Base-by-base conservation (phyloP, 2,797 vertebrate genomes). In the Callimico goeldii region DNA sequence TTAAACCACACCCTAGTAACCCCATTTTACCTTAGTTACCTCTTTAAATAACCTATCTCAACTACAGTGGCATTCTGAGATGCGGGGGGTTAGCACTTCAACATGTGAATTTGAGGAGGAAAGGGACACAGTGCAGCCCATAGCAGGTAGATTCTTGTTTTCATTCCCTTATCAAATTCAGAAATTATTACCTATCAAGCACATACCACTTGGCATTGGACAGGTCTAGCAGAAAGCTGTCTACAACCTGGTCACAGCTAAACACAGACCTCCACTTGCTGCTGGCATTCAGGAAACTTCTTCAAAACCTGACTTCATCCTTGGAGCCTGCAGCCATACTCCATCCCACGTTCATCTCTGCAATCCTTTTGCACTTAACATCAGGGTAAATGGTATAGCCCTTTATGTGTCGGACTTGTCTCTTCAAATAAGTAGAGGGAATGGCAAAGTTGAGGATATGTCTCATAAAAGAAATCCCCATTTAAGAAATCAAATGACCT, bases 381-480 rank as follows among this genome's bases (percentile, higher is more conserved):
- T 33, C 30, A 76, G 79, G 20, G 41, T 84, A 9, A 73, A 10
- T 26, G 10, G 3, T 1, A 4, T 0, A 6, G 2, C 33, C 36
- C 20, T 64, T 52, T 64, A 22, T 20, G 43, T 41, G n/a, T 50
- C 52, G 46, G 64, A 81, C 36, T 30, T 61, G 5, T 55, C n/a
- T 82, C n/a, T 52, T 95, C 48, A 33, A 70, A 84, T 39, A 83
- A 90, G 79, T 12, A 52, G 4, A 58, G 36, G 55, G 52, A 70
- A 72, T 7, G 61, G 67, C 26, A 55, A 43, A 81, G 19, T 36
- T 79, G 75, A 95, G 36, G 84, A 28, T 36, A 24, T 9, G 13
- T 19, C 58, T 96, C 33, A 70, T 58, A 64, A 88, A 95, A 84
- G 58, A 94, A 96, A 94, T 88, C 36, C 50, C 81, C 84, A 20